Conservation (phyloP, 2,113 vertebrate genomes). For the Scomber scombrus region DNA sequence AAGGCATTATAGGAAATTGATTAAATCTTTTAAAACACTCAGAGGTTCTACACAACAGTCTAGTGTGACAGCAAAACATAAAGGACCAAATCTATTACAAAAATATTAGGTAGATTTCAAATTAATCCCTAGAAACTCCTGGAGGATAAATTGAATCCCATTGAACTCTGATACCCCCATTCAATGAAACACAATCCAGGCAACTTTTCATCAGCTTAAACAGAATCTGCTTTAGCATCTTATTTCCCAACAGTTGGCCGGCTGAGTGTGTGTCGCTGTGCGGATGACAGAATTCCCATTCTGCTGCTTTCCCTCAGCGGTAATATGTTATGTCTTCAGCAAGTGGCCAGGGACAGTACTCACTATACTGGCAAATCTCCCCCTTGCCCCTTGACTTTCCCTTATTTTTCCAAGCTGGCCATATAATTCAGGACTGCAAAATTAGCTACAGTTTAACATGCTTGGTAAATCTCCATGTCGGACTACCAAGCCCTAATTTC, state of each 20-base stretch:
- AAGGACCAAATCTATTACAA: slow-evolving; percentile 3
- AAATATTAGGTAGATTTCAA: slow-evolving; percentile 32
- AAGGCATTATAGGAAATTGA: no score
- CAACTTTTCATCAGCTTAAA: slow-evolving; percentile 25
- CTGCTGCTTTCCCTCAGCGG: slow-evolving; percentile 61
- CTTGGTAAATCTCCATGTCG: slow-evolving; percentile 75
- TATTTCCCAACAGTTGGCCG: slow-evolving; percentile 31
- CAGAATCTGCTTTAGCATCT: slow-evolving; percentile 10
- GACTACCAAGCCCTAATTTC: slow-evolving; percentile 43
- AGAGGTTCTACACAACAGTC: background rate
- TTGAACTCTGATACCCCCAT: slow-evolving; percentile 18
- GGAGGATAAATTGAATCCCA: slow-evolving; percentile 37
- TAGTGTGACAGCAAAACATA: background rate
- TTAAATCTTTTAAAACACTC: no score
- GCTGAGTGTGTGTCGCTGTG: slow-evolving; percentile 5
- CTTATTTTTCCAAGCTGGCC: slow-evolving; percentile 65
- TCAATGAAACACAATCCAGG: slow-evolving; percentile 41
- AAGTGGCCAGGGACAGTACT: slow-evolving; percentile 61
- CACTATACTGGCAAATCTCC: slow-evolving; percentile 59
- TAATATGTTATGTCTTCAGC: slow-evolving; percentile 71
- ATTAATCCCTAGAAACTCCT: slow-evolving; percentile 42
- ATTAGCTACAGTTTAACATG: slow-evolving; percentile 70
- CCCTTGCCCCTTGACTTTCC: slow-evolving; percentile 50
- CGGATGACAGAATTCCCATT: slow-evolving; percentile 30
- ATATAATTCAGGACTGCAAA: slow-evolving; percentile 75